These are phyloP conservation scores for Lontra canadensis DNA, from an alignment of 2,113 vertebrate genomes.

Conservation along the genomic window DNA sequence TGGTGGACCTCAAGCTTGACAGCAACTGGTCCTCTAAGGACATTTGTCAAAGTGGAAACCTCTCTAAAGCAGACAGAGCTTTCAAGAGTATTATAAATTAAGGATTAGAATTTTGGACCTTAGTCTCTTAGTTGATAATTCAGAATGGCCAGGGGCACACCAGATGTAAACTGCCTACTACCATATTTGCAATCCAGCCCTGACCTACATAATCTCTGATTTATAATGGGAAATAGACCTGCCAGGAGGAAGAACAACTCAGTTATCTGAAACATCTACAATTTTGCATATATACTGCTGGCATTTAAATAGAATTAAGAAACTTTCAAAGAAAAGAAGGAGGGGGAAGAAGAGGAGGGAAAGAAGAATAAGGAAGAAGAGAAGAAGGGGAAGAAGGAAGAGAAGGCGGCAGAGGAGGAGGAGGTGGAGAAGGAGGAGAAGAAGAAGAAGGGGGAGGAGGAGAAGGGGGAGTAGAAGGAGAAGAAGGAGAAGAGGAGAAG, in stretches of 20 bases:
- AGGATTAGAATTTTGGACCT: neutral
- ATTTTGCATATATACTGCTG: neutral
- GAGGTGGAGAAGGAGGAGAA: rapidly evolving
- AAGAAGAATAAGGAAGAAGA: neutral
- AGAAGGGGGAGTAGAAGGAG: neutral
- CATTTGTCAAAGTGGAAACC: neutral
- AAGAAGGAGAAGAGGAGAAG: neutral
- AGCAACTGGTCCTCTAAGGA: neutral
- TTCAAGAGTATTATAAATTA: neutral
- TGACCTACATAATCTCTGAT: neutral
- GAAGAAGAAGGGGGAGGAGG: neutral
- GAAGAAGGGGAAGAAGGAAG: neutral
- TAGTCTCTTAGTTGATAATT: neutral
- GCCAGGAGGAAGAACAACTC: neutral
- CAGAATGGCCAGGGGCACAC: neutral
- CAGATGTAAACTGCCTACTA: neutral
- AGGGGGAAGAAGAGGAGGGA: neutral
- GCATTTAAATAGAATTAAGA: neutral
- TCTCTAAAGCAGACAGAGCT: neutral
- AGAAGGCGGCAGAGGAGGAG: neutral
- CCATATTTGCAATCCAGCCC: neutral
- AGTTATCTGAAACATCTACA: neutral
- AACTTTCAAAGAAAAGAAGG: neutral
- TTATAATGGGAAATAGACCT: neutral
- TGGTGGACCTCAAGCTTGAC: neutral